Percentiles rank a stretch among this genome's conserved stretches.
These are phyloP conservation scores for Hypothenemus hampei DNA, from an alignment of 1,140 invertebrate genomes.

Conservation along the genomic window DNA sequence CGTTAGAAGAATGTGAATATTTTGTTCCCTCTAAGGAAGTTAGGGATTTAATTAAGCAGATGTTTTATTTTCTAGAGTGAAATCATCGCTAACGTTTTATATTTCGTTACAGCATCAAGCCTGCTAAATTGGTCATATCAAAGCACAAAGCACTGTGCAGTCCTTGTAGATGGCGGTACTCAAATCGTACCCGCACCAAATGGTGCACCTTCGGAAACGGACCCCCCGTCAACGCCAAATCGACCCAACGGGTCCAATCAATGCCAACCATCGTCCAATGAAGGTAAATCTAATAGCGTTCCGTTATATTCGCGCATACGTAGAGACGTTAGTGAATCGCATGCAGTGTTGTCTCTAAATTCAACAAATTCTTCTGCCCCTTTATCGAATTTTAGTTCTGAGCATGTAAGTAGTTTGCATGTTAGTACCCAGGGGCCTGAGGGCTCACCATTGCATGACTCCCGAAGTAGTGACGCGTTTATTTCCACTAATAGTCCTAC, in stretches of 20 bases:
- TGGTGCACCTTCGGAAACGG: constrained; percentile 55
- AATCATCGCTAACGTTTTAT: background rate
- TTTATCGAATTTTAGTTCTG: constrained; percentile 12
- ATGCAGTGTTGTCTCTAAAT: constrained; percentile 37
- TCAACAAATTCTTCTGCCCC: constrained; percentile 5
- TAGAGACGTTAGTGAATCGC: constrained; percentile 40
- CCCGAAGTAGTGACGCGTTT: constrained; percentile 3
- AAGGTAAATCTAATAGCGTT: constrained; percentile 55
- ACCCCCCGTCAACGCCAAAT: constrained; percentile 55
- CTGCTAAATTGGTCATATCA: constrained; percentile 77
- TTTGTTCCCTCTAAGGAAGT: too few species aligned
- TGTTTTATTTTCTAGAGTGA: too few species aligned
- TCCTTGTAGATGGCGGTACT: constrained; percentile 69
- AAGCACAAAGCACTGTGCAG: constrained; percentile 71
- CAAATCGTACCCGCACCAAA: constrained; percentile 62
- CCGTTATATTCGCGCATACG: constrained; percentile 38
- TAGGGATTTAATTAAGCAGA: too few species aligned
- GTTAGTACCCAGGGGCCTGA: constrained; percentile 30
- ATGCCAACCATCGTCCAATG: constrained; percentile 50
- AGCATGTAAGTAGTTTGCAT: constrained; percentile 36
- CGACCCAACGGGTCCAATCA: constrained; percentile 47
- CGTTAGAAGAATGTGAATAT: too few species aligned
- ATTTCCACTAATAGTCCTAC: constrained; percentile 16
- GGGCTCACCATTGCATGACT: constrained; percentile 22
- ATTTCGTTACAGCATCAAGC: constrained; percentile 62